Base-by-base conservation (phyloP, 2,113 vertebrate genomes). In the Dascyllus trimaculatus region DNA sequence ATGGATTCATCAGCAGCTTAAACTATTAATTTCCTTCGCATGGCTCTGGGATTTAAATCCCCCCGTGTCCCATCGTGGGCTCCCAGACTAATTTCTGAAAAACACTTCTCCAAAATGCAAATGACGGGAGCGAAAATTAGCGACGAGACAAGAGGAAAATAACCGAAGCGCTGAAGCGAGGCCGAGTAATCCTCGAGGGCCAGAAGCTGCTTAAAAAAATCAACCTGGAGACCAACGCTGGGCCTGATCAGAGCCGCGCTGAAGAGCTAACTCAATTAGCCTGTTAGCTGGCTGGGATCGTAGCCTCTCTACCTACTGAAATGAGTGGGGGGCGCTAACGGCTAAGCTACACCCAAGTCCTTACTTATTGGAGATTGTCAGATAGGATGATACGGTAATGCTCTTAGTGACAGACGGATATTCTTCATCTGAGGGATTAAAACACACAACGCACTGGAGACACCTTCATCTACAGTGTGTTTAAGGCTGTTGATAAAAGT, bases 31-130 rank as follows among this genome's bases (percentile, higher is more conserved):
- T 78, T 73, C 2, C 74, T 56, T 22, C 26, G 45, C 14, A 2
- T 29, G 80, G 51, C 82, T 83, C 72, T 22, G 70, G 57, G 78
- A 64, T 80, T 85, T 76, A 51, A 85, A 76, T 62, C 51, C 63
- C 38, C 56, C 59, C 21, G 1, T n/a, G 38, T 22, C 53, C 62
- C 66, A 24, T 58, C 0, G 22, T 54, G 48, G 25, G 22, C 49
- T 54, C n/a, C 22, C 46, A 60, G 71, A 21, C 57, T 77, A 21
- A 51, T 80, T 71, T 61, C 15, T 35, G 1, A 40, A 22, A 65
- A 73, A 57, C 29, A 58, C 52, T 32, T 60, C 51, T 73, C 19
- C 11, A 71, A 57, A 76, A 63, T 59, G 49, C 13, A 64, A 80
- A 83, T 29, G 6, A 66, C 14, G 45, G 2, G 29, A 62, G 15